Percentiles rank a stretch among this genome's conserved stretches.
These are phyloP conservation scores for Cybosia mesomella DNA, from an alignment of 2,888 invertebrate species.

Conservation along the genomic window DNA sequence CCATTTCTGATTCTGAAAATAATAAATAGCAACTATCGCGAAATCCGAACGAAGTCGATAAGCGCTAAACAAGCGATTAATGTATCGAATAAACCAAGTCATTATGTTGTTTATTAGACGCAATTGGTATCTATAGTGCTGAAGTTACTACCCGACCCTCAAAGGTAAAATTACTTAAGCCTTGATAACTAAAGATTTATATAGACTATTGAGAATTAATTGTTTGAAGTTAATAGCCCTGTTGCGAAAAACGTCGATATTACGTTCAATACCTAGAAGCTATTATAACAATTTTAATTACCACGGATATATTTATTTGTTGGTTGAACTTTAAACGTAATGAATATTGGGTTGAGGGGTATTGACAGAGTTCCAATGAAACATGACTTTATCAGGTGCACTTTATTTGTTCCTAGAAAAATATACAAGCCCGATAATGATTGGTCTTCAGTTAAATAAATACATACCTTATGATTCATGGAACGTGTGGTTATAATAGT, in stretches of 20 bases:
- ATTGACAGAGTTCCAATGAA: conserved; percentile 20
- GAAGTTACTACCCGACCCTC: conserved; percentile 2
- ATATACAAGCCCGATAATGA: conserved; percentile 30
- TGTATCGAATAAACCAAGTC: background rate
- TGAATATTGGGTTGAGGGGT: conserved; percentile 20
- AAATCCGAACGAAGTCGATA: background rate
- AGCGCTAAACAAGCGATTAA: conserved; percentile 7
- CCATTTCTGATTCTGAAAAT: background rate
- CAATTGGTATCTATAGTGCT: background rate
- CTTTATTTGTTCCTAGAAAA: conserved; percentile 37
- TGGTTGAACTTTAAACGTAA: conserved; percentile 11
- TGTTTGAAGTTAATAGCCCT: background rate
- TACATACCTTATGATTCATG: conserved; percentile 37
- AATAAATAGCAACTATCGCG: background rate
- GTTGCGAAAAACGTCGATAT: background rate
- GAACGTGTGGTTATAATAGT: conserved; percentile 32
- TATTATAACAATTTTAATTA: background rate
- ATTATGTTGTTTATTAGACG: conserved; percentile 9
- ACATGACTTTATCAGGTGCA: conserved; percentile 28
- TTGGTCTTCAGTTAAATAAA: conserved; percentile 21
- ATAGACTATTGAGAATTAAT: conserved; percentile 7
- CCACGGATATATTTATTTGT: background rate
- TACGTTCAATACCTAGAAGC: conserved; percentile 9
- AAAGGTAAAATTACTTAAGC: background rate
- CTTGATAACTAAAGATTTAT: background rate